Base-by-base conservation (phyloP, 2,113 vertebrate genomes). In the Oenanthe oenanthe region DNA sequence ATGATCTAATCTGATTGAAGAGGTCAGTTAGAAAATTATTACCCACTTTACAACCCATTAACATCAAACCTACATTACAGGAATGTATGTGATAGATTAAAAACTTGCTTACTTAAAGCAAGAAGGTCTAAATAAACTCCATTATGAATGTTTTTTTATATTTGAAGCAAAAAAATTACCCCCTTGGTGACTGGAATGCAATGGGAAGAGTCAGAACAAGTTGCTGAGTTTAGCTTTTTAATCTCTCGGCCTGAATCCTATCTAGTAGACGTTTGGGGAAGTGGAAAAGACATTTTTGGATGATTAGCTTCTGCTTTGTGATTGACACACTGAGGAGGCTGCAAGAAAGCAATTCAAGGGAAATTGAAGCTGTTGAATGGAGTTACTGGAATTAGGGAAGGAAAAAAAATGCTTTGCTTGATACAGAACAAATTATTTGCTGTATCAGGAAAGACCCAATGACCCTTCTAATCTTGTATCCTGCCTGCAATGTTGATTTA, bases 41-140 rank as follows among this genome's bases (percentile, higher is more conserved):
- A 97, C 96, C 97, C 96, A 98, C 98, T 98, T 98, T 98, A 97
- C 97, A 98, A 97, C 89, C 97, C 97, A 98, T 98, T 98, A 98
- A 98, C 97, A 97, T 98, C 97, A 97, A 97, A 94, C 96, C 73
- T 96, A 94, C 96, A 96, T 97, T 97, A 97, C 96, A 97, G 97
- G 95, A 97, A 97, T 97, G 96, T 96, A 96, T 95, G 90, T 93
- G 94, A 95, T 98, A 97, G 95, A 98, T 97, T 97, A 97, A 97
- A 97, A 98, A 98, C 88, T 97, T 98, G 97, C 97, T 98, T 98
- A 97, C 97, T 96, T 97, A 97, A 97, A 95, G 96, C 93, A 97
- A 95, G 96, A 88, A 85, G 81, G 79, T 95, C 95, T 97, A 97
- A 97, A 97, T 97, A 97, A 97, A 96, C 93, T 92, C 93, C 95